A percentile compares a stretch with the other conserved stretches of the same genome.
phyloP scores from a whole-genome alignment of 53 echinoderm and acorn worm species.

The Hippasteria phrygiana region DNA sequence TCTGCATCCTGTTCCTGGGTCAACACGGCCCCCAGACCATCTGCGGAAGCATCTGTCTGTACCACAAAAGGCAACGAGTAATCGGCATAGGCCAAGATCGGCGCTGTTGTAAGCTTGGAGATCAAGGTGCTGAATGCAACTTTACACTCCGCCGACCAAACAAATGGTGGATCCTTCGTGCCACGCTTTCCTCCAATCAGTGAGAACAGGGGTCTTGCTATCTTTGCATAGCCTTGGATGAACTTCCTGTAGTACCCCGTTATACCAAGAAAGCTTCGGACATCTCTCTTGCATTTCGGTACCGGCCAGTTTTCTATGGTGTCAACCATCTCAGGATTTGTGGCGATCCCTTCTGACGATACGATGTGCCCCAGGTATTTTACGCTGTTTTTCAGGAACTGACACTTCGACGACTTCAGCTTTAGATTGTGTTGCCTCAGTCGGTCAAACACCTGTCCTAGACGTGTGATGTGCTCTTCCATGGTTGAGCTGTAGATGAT shows the following conservation, averaged over 20 bases:
- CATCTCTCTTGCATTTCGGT: slow-evolving; percentile 53
- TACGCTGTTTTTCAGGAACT: too few species aligned
- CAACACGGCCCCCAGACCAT: slow-evolving; percentile 62
- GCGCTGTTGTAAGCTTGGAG: slow-evolving; percentile 25
- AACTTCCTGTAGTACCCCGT: slow-evolving; percentile 60
- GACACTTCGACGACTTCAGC: too few species aligned
- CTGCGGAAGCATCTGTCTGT: slow-evolving; percentile 61
- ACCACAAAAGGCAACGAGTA: slow-evolving; percentile 39
- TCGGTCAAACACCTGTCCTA: too few species aligned
- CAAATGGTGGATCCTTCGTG: slow-evolving; percentile 20
- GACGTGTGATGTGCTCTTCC: too few species aligned
- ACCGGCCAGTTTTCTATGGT: too few species aligned
- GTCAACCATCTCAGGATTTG: too few species aligned
- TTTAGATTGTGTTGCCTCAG: too few species aligned
- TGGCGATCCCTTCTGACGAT: too few species aligned
- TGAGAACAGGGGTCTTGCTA: slow-evolving; percentile 49
- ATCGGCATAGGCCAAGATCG: slow-evolving; percentile 59
- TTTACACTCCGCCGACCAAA: slow-evolving; percentile 42
- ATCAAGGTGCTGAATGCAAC: slow-evolving; percentile 29
- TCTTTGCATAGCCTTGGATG: slow-evolving; percentile 33
- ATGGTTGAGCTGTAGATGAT: too few species aligned
- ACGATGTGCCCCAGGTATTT: too few species aligned
- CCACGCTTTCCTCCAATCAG: slow-evolving; percentile 43
- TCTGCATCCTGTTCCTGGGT: slow-evolving; percentile 36
- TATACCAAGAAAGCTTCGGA: slow-evolving; percentile 56